Evolutionary conservation across 2,797 vertebrate species (phyloP).

Genomic region (Cynopterus sphinx): DNA sequence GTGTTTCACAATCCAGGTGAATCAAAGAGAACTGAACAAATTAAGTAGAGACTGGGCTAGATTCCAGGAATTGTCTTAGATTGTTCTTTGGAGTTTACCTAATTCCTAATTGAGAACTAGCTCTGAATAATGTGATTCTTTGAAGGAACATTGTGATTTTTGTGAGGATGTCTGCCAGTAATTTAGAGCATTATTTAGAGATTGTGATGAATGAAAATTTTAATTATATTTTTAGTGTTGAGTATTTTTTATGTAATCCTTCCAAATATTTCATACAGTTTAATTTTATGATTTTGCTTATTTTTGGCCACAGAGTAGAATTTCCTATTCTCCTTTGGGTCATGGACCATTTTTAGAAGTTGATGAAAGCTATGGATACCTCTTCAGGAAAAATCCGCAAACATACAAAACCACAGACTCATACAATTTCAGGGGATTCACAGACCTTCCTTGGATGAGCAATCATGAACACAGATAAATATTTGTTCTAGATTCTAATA

Average conservation of each 20-base stretch:
- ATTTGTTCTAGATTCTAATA: not conserved
- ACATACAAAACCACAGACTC: not conserved
- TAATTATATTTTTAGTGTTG: not conserved
- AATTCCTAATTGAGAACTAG: slow-evolving; percentile 19
- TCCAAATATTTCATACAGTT: slow-evolving; percentile 1
- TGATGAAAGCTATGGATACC: not conserved
- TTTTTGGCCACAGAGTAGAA: slow-evolving; percentile 37
- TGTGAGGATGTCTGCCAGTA: not conserved
- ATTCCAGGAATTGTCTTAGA: not conserved
- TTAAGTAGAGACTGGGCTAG: not conserved
- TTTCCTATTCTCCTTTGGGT: not conserved
- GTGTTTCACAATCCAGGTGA: not conserved
- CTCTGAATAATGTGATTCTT: not conserved
- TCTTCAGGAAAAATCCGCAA: not conserved
- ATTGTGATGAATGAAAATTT: not conserved
- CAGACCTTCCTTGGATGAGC: not conserved
- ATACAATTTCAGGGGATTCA: not conserved
- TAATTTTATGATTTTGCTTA: not conserved
- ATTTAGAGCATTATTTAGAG: not conserved
- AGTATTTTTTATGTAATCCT: not conserved
- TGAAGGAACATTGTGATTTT: not conserved
- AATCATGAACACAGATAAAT: not conserved
- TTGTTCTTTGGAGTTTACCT: slow-evolving; percentile 13
- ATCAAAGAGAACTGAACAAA: not conserved
- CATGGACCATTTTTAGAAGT: not conserved